Evolutionary conservation across 2,113 vertebrate genomes (phyloP).

Genomic region (Oophaga pumilio): DNA sequence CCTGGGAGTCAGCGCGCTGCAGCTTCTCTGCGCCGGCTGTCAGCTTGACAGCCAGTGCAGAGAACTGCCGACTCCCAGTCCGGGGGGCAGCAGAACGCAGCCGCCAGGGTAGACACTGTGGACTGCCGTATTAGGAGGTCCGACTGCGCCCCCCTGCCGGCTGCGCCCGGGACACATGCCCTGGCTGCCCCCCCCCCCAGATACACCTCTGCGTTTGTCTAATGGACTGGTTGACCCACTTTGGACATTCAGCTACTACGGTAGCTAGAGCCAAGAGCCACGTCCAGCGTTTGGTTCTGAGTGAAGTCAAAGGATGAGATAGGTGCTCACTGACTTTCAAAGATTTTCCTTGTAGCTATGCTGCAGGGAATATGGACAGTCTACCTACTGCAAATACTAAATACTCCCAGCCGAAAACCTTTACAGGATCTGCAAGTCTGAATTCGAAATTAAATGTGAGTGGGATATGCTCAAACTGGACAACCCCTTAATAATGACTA

Average conservation of each 20-base stretch:
- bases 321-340: slow-evolving; percentile 1
- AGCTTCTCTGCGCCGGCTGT: too few species aligned
- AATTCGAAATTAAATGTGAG: not conserved
- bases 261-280: not conserved
- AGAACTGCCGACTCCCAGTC: too few species aligned
- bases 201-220: too few species aligned
- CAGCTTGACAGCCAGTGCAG: too few species aligned
- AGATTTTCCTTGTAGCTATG: not conserved
- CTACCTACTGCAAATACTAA: not conserved
- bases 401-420: not conserved
- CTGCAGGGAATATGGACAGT: slow-evolving; percentile 3
- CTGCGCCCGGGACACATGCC: too few species aligned
- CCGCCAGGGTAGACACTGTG: too few species aligned
- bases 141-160: too few species aligned
- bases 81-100: too few species aligned
- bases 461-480: not conserved
- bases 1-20: too few species aligned
- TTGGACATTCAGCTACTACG: not conserved
- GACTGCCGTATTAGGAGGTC: too few species aligned
- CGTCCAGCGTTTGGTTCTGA: not conserved
- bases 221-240: not conserved
- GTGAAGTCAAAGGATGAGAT: slow-evolving; percentile 14
- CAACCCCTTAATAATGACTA: not conserved
- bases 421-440: not conserved
- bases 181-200: too few species aligned